Percentiles rank a stretch among this genome's conserved stretches.
phyloP scores from a whole-genome alignment of 1,140 invertebrate genomes.

The Himalopsyche phryganea region DNA sequence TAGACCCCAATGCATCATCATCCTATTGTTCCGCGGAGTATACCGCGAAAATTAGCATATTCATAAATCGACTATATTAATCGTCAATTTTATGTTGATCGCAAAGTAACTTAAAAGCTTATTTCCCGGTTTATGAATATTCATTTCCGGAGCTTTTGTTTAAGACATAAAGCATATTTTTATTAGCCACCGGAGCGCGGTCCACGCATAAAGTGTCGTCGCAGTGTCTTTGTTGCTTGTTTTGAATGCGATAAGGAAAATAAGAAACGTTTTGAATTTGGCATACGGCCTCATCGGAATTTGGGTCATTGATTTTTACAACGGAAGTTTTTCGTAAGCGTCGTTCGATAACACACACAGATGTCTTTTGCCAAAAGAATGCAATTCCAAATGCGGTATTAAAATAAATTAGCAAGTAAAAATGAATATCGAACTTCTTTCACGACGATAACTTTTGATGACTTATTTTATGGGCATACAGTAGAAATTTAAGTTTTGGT shows the following conservation, averaged over 20 bases:
- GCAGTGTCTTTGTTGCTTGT: not conserved
- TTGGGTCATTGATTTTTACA: slow-evolving; percentile 22
- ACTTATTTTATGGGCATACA: too few species aligned
- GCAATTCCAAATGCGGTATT: not conserved
- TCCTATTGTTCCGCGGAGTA: not conserved
- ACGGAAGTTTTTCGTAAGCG: slow-evolving; percentile 10
- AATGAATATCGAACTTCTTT: too few species aligned
- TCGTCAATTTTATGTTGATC: slow-evolving; percentile 21
- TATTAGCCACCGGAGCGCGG: too few species aligned
- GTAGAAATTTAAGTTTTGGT: too few species aligned
- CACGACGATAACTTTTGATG: too few species aligned
- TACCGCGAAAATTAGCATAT: slow-evolving; percentile 20
- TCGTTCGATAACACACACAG: slow-evolving; percentile 2
- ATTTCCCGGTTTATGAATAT: slow-evolving; percentile 30
- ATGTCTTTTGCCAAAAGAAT: not conserved
- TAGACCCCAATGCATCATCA: too few species aligned
- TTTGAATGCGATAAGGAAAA: slow-evolving; percentile 10
- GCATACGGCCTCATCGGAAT: slow-evolving; percentile 1
- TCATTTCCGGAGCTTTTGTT: slow-evolving; percentile 12
- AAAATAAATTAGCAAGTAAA: too few species aligned
- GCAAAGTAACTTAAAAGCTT: slow-evolving; percentile 28
- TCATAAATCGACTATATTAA: slow-evolving; percentile 29
- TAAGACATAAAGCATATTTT: not conserved
- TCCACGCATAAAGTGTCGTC: too few species aligned
- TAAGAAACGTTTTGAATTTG: slow-evolving; percentile 20